These are phyloP conservation scores for Gymnoscelis rufifasciata DNA, from an alignment of 2,888 invertebrate species.

Conservation along the genomic window DNA sequence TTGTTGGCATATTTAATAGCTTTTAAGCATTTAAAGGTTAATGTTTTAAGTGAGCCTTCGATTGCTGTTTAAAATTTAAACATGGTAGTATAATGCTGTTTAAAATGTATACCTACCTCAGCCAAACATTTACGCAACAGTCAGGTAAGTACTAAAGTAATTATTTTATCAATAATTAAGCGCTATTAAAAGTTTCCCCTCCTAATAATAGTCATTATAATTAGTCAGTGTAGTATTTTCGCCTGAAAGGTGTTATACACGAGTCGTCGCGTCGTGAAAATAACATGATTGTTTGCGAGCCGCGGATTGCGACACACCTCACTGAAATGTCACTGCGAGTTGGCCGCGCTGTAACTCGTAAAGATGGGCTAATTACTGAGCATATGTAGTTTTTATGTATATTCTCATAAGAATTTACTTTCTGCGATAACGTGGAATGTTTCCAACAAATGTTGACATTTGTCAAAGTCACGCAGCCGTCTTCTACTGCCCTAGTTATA, in stretches of 20 bases:
- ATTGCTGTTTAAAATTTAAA: not conserved
- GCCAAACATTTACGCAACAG: too few species aligned
- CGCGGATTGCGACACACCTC: conserved; percentile 19
- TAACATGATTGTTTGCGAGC: conserved; percentile 23
- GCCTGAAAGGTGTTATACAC: conserved; percentile 17
- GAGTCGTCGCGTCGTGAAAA: conserved; percentile 18
- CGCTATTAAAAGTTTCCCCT: not conserved
- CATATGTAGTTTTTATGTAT: not conserved
- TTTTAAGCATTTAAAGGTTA: not conserved
- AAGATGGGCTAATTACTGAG: conserved; percentile 2
- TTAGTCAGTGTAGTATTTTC: conserved; percentile 7
- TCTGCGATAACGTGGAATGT: too few species aligned
- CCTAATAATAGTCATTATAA: conserved; percentile 2
- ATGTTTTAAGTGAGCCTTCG: not conserved
- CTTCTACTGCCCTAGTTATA: too few species aligned
- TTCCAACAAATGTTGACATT: too few species aligned
- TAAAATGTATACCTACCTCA: not conserved
- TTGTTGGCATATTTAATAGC: too few species aligned
- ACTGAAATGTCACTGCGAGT: conserved; percentile 26
- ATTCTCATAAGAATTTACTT: too few species aligned
- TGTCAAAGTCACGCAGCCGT: too few species aligned
- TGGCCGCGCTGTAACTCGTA: conserved; percentile 8
- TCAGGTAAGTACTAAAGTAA: too few species aligned
- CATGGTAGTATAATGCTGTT: not conserved
- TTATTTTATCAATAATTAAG: too few species aligned